Conservation (phyloP, 35 echinoderm and acorn worm genomes). For the Ophiothrix spiculata region DNA sequence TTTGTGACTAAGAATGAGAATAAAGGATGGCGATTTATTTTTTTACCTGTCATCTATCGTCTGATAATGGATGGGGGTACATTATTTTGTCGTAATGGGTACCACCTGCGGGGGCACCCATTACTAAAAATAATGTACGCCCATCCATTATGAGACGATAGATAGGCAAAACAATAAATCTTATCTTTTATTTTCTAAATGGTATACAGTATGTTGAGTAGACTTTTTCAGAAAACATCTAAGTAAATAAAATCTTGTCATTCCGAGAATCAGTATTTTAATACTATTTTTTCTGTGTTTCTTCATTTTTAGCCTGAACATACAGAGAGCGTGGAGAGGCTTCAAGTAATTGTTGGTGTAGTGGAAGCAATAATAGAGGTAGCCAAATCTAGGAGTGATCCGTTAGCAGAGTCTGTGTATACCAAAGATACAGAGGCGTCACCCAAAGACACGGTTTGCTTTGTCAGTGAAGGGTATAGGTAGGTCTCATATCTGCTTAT, state of each 20-base stretch:
- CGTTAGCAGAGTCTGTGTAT: constrained; percentile 87
- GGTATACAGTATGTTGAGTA: neutral
- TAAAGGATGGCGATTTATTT: no score
- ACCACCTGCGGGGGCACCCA: no score
- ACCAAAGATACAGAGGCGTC: constrained; percentile 29
- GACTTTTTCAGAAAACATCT: neutral
- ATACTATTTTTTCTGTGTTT: neutral
- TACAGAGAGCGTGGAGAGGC: constrained; percentile 83
- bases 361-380: constrained; percentile 82
- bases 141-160: no score
- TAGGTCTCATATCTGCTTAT: no score
- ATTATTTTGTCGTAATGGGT: no score
- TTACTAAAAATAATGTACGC: no score
- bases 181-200: no score
- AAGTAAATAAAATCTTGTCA: neutral
- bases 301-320: constrained; percentile 70
- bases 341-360: constrained; percentile 72
- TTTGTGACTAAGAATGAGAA: no score
- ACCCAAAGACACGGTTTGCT: constrained; percentile 70
- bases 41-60: no score
- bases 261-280: neutral
- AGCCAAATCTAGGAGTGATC: constrained; percentile 62
- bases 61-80: no score
- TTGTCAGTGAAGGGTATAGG: constrained; percentile 92
- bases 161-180: no score